Base-by-base conservation (phyloP, 2,888 invertebrate species). In the Nomada lathburiana region DNA sequence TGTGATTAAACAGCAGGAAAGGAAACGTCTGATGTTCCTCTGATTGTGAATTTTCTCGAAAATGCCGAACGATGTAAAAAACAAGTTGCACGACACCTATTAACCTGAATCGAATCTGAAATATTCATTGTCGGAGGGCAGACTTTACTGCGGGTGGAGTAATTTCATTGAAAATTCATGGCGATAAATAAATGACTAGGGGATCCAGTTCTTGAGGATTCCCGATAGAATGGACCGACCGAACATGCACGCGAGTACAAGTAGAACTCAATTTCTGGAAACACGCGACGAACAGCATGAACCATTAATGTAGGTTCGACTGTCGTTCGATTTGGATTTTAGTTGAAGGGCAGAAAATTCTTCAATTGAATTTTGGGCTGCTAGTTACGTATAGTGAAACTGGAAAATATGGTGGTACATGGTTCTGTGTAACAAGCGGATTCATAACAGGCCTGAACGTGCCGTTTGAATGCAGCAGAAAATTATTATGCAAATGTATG, bases 31-130 rank as follows among this genome's bases (percentile, higher is more conserved):
- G 64, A 20, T 18, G 36, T 36, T 52, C 47, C 47, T 53, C 42
- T 29, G 13, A 68, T 76, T 20, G 47, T 26, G 36, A 42, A 77
- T 67, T 68, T 77, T 53, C 50, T 11, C 36, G 63, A 55, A 63
- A 62, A 47, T 47, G 59, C n/a, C 36, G 18, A 7, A 7, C 10
- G 10, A 16, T 1, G 3, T 11, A 18, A 53, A 64, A 26, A 42
- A 55, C n/a, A 36, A 64, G 64, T 69, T 75, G 26, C 44, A 29
- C 36, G 36, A 13, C 13, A 11, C 50, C 47, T 63, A 68, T 68
- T 77, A 69, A 26, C 62, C 50, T 13, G 57, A 79, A 79, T 79
- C 63, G 62, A 79, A 79, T 79, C 63, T 79, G 57, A 79, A 79
- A 79, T 76, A 79, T 79, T 76, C 78, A 79, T 69, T 16, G 68